phyloP scores from a whole-genome alignment of 2,888 invertebrate species.

The Sphecodes monilicornis region DNA sequence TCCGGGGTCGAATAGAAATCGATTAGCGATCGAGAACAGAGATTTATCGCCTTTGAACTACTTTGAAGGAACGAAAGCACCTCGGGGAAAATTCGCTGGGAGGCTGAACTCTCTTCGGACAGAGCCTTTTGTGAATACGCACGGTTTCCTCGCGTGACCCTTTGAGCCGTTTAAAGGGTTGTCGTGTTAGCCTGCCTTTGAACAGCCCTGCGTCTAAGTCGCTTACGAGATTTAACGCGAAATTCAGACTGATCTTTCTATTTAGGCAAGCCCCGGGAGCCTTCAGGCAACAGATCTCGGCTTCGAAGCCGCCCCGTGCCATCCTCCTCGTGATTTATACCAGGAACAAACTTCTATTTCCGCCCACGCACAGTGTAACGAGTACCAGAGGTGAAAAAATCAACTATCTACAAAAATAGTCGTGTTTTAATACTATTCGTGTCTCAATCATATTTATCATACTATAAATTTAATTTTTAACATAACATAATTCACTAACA shows the following conservation, averaged over 20 bases:
- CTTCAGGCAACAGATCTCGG: not conserved
- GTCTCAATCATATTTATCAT: too few relatives aligned
- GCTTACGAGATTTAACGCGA: conserved; percentile 42
- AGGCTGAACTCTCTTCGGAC: not conserved
- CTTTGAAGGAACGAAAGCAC: not conserved
- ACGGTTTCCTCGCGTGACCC: conserved; percentile 16
- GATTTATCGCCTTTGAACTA: not conserved
- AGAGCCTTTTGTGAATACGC: conserved; percentile 7
- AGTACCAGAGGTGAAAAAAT: too few relatives aligned
- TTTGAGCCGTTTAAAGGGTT: conserved; percentile 37
- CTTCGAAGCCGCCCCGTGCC: not conserved
- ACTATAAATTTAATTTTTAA: too few relatives aligned
- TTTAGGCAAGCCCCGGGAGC: conserved; percentile 5
- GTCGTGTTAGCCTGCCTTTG: conserved; percentile 16
- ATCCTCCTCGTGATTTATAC: not conserved
- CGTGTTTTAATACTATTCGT: too few relatives aligned
- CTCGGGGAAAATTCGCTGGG: not conserved
- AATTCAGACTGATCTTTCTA: conserved; percentile 31
- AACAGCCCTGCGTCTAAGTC: conserved; percentile 28
- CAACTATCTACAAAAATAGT: too few relatives aligned
- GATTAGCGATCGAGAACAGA: not conserved
- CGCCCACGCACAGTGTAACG: too few relatives aligned
- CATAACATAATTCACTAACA: too few relatives aligned
- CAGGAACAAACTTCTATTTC: not conserved
- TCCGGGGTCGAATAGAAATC: not conserved